phyloP scores from a whole-genome alignment of 2,888 invertebrate genomes.

The Macrophya annulata region DNA sequence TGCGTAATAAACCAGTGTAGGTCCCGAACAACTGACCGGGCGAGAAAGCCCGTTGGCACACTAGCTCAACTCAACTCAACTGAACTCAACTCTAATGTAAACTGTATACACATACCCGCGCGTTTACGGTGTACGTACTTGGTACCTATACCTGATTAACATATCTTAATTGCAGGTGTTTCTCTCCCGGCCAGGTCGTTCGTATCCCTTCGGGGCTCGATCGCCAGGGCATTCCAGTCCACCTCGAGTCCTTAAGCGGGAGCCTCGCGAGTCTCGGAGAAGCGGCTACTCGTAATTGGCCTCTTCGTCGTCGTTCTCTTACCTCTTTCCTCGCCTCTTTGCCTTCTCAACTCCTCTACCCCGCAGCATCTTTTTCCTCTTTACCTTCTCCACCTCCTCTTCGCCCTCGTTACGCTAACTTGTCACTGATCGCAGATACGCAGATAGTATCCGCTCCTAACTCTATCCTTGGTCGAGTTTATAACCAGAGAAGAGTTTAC shows the following conservation, averaged over 20 bases:
- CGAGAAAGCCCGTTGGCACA: conserved; percentile 41
- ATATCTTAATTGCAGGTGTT: conserved; percentile 76
- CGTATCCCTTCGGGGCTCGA: conserved; percentile 66
- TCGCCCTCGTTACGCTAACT: conserved; percentile 75
- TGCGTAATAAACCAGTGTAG: conserved; percentile 53
- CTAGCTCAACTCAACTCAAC: conserved; percentile 25
- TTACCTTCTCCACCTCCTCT: conserved; percentile 64
- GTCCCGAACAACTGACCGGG: conserved; percentile 30
- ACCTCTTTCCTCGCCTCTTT: conserved; percentile 46
- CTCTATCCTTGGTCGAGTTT: conserved; percentile 52
- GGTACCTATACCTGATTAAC: conserved; percentile 67
- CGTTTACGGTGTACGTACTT: conserved; percentile 27
- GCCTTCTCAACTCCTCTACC: conserved; percentile 63
- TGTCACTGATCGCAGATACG: conserved; percentile 74
- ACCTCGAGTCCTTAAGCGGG: conserved; percentile 58
- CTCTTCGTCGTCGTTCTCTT: conserved; percentile 52
- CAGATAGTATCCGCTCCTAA: conserved; percentile 56
- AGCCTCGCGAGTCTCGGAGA: conserved; percentile 51
- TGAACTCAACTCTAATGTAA: not conserved
- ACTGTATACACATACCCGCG: conserved; percentile 15
- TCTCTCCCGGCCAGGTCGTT: conserved; percentile 65
- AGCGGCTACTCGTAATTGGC: conserved; percentile 53
- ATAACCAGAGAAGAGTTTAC: conserved; percentile 37
- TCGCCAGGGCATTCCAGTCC: conserved; percentile 68
- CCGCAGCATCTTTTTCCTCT: conserved; percentile 56